phyloP scores from a whole-genome alignment of 1,140 invertebrate species.

The Uloborus diversus region DNA sequence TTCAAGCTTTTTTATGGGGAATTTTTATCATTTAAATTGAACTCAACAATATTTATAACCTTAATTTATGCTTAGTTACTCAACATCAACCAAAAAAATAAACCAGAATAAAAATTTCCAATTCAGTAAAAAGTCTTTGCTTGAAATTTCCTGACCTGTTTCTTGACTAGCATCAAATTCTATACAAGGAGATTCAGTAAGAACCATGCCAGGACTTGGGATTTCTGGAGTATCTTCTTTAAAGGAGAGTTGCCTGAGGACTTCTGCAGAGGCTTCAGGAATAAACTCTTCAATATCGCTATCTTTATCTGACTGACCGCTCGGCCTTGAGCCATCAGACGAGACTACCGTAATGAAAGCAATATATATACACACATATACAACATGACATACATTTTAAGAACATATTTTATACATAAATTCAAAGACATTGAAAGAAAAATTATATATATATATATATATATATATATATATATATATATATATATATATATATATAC shows the following conservation, averaged over 20 bases:
- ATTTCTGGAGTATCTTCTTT: slow-evolving; percentile 37
- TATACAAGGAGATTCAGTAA: not conserved
- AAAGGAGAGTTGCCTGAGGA: slow-evolving; percentile 22
- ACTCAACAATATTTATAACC: no score
- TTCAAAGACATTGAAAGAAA: not conserved
- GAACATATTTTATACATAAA: not conserved
- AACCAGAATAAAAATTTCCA: no score
- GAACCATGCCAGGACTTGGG: slow-evolving; percentile 26
- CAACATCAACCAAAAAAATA: no score
- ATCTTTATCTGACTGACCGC: not conserved
- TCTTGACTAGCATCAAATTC: no score
- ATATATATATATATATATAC: no score
- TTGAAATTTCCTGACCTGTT: no score
- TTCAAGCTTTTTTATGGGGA: no score
- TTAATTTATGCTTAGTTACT: no score
- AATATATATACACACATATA: not conserved
- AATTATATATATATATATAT: not conserved
- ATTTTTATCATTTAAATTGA: no score
- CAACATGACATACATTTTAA: not conserved
- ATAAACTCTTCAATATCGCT: slow-evolving; percentile 42
- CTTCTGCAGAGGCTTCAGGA: slow-evolving; percentile 18
- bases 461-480: not conserved
- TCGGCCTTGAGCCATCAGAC: not conserved
- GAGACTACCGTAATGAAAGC: not conserved
- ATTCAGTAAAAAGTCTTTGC: no score